A percentile compares a stretch with the other conserved stretches of the same genome.
phyloP scores from a whole-genome alignment of 2,113 vertebrate species.

The Brachirus orientalis region DNA sequence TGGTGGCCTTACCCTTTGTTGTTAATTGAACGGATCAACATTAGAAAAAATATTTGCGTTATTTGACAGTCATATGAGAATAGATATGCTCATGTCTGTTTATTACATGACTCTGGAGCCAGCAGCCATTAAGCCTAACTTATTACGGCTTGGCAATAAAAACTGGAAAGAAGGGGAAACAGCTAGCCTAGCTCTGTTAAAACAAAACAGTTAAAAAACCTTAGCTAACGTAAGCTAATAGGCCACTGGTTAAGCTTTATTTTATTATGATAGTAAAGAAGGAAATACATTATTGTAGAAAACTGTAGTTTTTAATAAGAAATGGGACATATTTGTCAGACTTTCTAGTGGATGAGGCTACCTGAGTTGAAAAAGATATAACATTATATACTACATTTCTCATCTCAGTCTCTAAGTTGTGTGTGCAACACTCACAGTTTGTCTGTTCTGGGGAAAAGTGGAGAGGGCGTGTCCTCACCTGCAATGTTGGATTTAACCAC shows the following conservation, averaged over 20 bases:
- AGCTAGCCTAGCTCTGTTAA: no score
- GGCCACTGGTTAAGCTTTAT: neutral
- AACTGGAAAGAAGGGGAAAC: no score
- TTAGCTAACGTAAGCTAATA: neutral
- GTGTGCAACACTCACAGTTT: slow-evolving; percentile 2
- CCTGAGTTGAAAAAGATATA: slow-evolving; percentile 19
- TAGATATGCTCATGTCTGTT: neutral
- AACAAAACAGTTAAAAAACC: no score
- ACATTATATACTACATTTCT: slow-evolving; percentile 24
- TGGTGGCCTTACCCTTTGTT: neutral
- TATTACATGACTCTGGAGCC: neutral
- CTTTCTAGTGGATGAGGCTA: slow-evolving; percentile 22
- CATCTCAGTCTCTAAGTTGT: neutral
- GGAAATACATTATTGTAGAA: neutral
- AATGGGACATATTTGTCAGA: no score
- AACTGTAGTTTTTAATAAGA: slow-evolving; percentile 11
- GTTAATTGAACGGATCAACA: neutral
- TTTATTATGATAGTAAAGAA: neutral
- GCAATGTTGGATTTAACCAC: slow-evolving; percentile 55
- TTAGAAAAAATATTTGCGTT: neutral
- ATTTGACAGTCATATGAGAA: neutral
- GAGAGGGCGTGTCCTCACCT: neutral
- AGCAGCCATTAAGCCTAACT: slow-evolving; percentile 1
- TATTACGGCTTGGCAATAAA: neutral
- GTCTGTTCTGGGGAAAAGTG: neutral